Evolutionary conservation across 2,888 invertebrate genomes (phyloP).

Genomic region (Fragum sueziense): DNA sequence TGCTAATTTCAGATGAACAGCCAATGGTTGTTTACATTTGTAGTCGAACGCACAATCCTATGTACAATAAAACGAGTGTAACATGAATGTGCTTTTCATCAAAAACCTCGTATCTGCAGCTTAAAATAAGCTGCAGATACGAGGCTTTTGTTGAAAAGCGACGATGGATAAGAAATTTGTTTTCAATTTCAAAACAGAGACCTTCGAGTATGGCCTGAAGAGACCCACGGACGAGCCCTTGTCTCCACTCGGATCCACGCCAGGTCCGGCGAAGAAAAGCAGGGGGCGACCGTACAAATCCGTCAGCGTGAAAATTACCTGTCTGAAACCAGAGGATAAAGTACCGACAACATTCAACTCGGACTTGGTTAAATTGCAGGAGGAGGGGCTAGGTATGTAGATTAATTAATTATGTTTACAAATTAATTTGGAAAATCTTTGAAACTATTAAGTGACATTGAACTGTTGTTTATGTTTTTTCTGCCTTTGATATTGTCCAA

Average conservation of each 20-base stretch:
- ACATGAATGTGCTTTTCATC: too few species aligned
- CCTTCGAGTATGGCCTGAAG: slow-evolving; percentile 44
- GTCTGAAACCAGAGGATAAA: slow-evolving; percentile 55
- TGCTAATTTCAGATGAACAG: too few species aligned
- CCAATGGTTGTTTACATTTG: too few species aligned
- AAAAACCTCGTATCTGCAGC: too few species aligned
- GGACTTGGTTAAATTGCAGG: slow-evolving; percentile 56
- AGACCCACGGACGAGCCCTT: slow-evolving; percentile 39
- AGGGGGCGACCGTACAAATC: slow-evolving; percentile 59
- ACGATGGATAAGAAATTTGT: neutral
- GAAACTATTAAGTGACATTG: neutral
- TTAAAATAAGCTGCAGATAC: too few species aligned
- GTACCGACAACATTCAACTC: slow-evolving; percentile 44
- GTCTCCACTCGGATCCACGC: slow-evolving; percentile 29
- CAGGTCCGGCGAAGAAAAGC: slow-evolving; percentile 44
- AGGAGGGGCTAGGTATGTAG: slow-evolving; percentile 55
- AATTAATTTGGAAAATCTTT: neutral
- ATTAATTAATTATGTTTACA: neutral
- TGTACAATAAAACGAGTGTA: too few species aligned
- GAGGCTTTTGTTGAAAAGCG: neutral
- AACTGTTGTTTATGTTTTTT: neutral
- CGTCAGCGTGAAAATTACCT: slow-evolving; percentile 60
- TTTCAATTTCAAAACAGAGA: slow-evolving; percentile 23
- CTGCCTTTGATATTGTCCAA: neutral
- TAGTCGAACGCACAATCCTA: too few species aligned